phyloP scores from a whole-genome alignment of 2,888 invertebrate genomes.

The Dorcus parallelipipedus region DNA sequence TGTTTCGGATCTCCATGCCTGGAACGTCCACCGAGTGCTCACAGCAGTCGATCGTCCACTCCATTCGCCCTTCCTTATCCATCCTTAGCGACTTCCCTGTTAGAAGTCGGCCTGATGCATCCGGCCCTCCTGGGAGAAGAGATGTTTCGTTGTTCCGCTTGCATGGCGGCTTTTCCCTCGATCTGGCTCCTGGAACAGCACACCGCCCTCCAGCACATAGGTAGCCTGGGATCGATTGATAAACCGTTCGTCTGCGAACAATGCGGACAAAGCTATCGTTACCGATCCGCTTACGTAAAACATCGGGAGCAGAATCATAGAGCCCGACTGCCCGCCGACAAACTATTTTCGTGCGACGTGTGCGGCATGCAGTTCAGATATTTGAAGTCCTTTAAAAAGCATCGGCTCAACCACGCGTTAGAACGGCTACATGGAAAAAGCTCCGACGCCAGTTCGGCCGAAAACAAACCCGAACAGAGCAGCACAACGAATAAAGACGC shows the following conservation, averaged over 20 bases:
- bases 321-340: slow-evolving; percentile 82
- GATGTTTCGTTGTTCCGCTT: slow-evolving; percentile 65
- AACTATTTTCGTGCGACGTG: slow-evolving; percentile 86
- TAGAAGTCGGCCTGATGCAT: slow-evolving; percentile 54
- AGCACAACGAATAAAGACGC: slow-evolving; percentile 15
- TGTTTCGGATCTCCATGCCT: slow-evolving; percentile 47
- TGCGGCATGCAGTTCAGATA: slow-evolving; percentile 91
- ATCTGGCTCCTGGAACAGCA: slow-evolving; percentile 85
- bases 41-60: slow-evolving; percentile 53
- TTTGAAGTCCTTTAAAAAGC: slow-evolving; percentile 86
- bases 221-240: slow-evolving; percentile 59
- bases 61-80: slow-evolving; percentile 58
- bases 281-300: slow-evolving; percentile 78
- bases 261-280: slow-evolving; percentile 84
- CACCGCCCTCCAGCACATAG: slow-evolving; percentile 78
- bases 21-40: slow-evolving; percentile 46
- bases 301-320: slow-evolving; percentile 88
- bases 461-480: slow-evolving; percentile 20
- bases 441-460: slow-evolving; percentile 32
- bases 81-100: slow-evolving; percentile 54
- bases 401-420: slow-evolving; percentile 80
- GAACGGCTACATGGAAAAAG: slow-evolving; percentile 75
- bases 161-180: slow-evolving; percentile 82
- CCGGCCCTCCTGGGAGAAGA: slow-evolving; percentile 46
- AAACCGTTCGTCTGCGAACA: slow-evolving; percentile 90